Evolutionary conservation across 1,140 invertebrate genomes (phyloP).

Genomic region (Metaphire vulgaris): DNA sequence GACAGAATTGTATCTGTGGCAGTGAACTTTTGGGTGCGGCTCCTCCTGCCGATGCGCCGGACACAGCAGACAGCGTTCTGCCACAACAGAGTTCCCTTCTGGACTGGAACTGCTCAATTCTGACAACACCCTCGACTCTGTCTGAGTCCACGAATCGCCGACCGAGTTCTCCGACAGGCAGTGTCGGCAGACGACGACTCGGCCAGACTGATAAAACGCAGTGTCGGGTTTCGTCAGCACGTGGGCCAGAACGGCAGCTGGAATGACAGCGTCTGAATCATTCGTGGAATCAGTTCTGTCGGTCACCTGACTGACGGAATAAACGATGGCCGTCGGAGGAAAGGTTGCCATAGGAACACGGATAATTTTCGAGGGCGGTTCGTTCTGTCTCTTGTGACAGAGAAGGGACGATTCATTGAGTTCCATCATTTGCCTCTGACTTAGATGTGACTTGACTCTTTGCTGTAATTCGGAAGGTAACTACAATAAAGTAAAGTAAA

Average conservation of each 20-base stretch:
- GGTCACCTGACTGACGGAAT: conserved; percentile 62
- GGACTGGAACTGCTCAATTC: background rate
- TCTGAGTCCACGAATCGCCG: conserved; percentile 5
- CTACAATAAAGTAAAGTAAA: conserved; percentile 57
- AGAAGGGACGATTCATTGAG: conserved; percentile 40
- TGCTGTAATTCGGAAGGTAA: conserved; percentile 82
- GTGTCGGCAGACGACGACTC: background rate
- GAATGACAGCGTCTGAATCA: conserved; percentile 62
- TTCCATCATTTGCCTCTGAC: conserved; percentile 47
- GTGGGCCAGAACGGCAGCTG: conserved; percentile 85
- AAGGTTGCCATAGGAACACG: conserved; percentile 74
- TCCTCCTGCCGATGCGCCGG: background rate
- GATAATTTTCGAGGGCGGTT: background rate
- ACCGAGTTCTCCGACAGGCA: conserved; percentile 8
- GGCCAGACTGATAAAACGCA: background rate
- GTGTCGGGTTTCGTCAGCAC: conserved; percentile 68
- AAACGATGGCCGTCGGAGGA: conserved; percentile 80
- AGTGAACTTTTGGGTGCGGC: background rate
- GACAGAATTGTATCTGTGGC: background rate
- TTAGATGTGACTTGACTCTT: conserved; percentile 61
- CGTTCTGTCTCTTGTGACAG: conserved; percentile 62
- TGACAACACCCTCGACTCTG: background rate
- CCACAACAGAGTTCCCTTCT: background rate
- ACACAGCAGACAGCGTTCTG: background rate
- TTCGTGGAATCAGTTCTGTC: conserved; percentile 32